Evolutionary conservation across 2,888 invertebrate species (phyloP).

Genomic region (Margaritifera margaritifera): DNA sequence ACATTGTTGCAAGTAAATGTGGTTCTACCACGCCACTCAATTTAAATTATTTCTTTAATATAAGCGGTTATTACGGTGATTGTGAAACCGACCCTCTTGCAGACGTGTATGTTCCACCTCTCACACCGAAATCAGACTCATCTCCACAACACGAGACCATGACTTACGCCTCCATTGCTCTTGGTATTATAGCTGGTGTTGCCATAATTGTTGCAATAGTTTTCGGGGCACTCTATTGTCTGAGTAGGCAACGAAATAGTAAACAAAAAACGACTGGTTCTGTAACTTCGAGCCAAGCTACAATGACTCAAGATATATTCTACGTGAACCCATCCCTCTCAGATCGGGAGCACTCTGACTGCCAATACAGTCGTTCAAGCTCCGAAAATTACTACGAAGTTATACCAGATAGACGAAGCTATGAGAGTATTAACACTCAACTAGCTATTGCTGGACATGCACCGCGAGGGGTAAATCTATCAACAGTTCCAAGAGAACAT

Average conservation of each 20-base stretch:
- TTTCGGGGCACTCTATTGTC: conserved; percentile 55
- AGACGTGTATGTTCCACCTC: conserved; percentile 48
- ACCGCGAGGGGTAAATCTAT: conserved; percentile 39
- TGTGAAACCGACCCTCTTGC: conserved; percentile 64
- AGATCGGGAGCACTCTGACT: conserved; percentile 61
- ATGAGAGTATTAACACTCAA: conserved; percentile 65
- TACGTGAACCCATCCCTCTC: conserved; percentile 66
- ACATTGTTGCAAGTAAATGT: conserved; percentile 61
- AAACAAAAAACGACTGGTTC: conserved; percentile 54
- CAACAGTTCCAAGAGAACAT: conserved; percentile 39
- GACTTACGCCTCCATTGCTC: conserved; percentile 53
- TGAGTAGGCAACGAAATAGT: conserved; percentile 50
- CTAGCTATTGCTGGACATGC: conserved; percentile 46
- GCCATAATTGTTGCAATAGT: conserved; percentile 53
- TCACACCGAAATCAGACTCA: conserved; percentile 15
- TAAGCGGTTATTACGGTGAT: conserved; percentile 60
- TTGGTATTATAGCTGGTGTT: conserved; percentile 61
- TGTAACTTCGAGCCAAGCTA: conserved; percentile 65
- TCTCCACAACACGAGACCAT: conserved; percentile 25
- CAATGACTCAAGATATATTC: conserved; percentile 67
- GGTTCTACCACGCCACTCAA: conserved; percentile 44
- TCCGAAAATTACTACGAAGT: conserved; percentile 69
- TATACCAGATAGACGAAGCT: conserved; percentile 64
- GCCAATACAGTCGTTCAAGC: conserved; percentile 58
- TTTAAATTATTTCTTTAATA: conserved; percentile 62